phyloP scores from a whole-genome alignment of 2,888 invertebrate species.

The Euzophera pinguis region DNA sequence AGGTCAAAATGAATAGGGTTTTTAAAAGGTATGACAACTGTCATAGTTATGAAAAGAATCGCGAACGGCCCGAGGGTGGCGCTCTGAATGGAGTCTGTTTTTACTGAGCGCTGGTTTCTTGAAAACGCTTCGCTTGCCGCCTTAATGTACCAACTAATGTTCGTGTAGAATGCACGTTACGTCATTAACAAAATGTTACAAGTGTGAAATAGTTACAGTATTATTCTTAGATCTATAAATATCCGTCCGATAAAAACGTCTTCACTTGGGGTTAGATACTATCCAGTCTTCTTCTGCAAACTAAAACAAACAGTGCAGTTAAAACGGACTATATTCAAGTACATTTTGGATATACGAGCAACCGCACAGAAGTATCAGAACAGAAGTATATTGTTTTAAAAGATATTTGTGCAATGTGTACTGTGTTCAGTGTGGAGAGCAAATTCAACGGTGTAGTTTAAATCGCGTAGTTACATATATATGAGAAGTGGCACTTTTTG shows the following conservation, averaged over 20 bases:
- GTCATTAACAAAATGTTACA: background rate
- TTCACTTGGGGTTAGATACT: background rate
- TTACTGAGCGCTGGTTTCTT: constrained; percentile 10
- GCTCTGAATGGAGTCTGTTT: constrained; percentile 26
- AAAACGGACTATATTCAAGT: background rate
- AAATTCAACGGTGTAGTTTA: background rate
- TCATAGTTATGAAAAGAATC: constrained; percentile 67
- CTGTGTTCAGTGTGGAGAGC: background rate
- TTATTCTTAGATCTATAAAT: background rate
- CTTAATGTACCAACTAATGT: constrained; percentile 1
- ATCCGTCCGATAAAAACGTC: background rate
- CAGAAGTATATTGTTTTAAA: background rate
- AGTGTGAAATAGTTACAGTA: background rate
- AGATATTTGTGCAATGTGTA: background rate
- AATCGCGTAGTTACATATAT: background rate
- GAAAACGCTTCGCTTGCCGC: constrained; percentile 1
- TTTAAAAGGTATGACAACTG: constrained; percentile 70
- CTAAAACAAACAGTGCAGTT: background rate
- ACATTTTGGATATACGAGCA: background rate
- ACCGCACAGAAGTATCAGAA: background rate
- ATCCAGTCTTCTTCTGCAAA: background rate
- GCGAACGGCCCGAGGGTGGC: constrained; percentile 50
- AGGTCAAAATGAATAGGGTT: constrained; percentile 74
- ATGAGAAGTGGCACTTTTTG: background rate
- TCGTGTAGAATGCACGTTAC: background rate